Evolutionary conservation across 1,140 invertebrate genomes (phyloP), one percentile per base, ranked within the genome.

Genomic region (Meteorus sp.): DNA sequence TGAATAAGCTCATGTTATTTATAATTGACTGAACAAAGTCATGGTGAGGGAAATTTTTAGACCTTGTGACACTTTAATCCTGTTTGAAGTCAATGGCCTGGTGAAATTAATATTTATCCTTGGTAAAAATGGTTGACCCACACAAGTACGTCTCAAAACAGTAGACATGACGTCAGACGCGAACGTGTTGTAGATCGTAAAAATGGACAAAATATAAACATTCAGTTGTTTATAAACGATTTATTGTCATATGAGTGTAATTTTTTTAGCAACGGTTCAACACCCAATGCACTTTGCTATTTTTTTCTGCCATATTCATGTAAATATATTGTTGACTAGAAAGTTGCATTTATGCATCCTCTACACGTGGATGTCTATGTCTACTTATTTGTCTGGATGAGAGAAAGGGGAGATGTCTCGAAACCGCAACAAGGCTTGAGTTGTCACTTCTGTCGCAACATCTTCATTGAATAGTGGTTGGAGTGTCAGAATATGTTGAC

Each of bases 391-490:
- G 13, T 13, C 22, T 33, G 29, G n/a, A 48, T 8, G 4, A 31
- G 23, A 52, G 8, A 20, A 29, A n/a, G 6, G 4, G 15, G 13
- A 22, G 11, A 41, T 29, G 9, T 33, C 27, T 56, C 15, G 47
- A 22, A 56, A 22, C 39, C 27, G 6, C 25, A 45, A 45, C n/a
- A 35, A 51, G 33, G 23, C 43, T 20, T 31, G 55, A 41, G 55
- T 62, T 54, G 50, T 62, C 56, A 62, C 51, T 58, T 41, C 23
- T 27, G 13, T 22, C 43, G 51, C 25, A 61, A 68, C 62, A 64
- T 66, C 66, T 68, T 66, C 64, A 66, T 68, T 64, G 64, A 68
- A 68, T 68, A 66, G 66, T 43, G 50, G 19, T 1, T 37, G 58
- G 64, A 64, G 51, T 62, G 44, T 51, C 35, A 55, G 37, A 50